Evolutionary conservation across 2,113 vertebrate species (phyloP), one percentile per base, ranked within the genome.

Genomic region (Syngnathoides biaculeatus): DNA sequence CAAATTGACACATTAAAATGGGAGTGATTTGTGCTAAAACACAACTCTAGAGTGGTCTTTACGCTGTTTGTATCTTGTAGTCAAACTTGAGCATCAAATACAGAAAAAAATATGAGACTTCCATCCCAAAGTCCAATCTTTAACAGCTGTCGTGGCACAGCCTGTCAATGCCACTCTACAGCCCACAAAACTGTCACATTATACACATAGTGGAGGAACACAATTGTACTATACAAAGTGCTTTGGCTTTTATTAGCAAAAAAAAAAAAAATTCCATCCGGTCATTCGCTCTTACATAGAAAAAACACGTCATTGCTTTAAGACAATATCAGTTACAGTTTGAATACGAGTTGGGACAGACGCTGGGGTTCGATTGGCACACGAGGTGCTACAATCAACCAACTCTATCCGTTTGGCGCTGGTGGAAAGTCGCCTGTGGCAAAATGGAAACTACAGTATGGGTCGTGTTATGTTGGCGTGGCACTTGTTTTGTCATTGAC

Each of bases 341-440:
- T 65, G 38, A 78, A 68, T 5, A 74, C 35, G 57, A 75, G 69
- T 75, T 67, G 55, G 22, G n/a, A 79, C 68, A 82, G 69, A 79
- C 64, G 64, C 43, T 48, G 24, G 73, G 83, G 78, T 78, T 77
- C 75, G 73, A 86, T 83, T 82, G 84, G 85, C 85, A 84, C 86
- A 79, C 68, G 22, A 77, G 52, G 79, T 65, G 79, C 78, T 85
- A 86, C 79, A 84, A 88, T 86, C 78, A 86, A 82, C 81, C 85
- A 79, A 80, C 80, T 83, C 84, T 65, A 86, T 86, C 79, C 81
- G 78, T 75, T 57, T 57, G 55, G 55, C 77, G 81, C 81, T 83
- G 80, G 89, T 91, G 91, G 91, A 92, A 92, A 91, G 80, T 90
- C 89, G 89, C 90, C 86, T 79, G 86, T 83, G 89, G 91, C 89